Conservation (phyloP, 2,113 vertebrate genomes). For the Uria lomvia region DNA sequence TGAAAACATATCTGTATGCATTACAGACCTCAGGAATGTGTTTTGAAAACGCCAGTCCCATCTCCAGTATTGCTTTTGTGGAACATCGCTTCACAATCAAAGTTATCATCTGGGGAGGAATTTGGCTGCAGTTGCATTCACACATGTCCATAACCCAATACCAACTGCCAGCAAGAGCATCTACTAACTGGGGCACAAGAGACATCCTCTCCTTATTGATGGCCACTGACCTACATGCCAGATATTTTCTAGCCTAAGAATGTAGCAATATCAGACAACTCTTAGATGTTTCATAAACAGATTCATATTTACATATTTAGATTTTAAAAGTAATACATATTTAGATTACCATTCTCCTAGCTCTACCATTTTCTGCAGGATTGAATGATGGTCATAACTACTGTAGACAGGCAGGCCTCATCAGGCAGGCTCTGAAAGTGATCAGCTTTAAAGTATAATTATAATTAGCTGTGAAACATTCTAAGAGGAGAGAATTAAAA, state of each 20-base stretch:
- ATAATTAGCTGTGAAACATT: slow-evolving; percentile 22
- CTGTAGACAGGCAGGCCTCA: not conserved
- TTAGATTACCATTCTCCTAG: not conserved
- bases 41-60: not conserved
- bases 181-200: not conserved
- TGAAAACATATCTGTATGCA: not conserved
- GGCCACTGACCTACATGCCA: not conserved
- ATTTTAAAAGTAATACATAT: not conserved
- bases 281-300: not conserved
- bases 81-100: not conserved
- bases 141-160: not conserved
- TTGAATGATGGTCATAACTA: not conserved
- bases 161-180: not conserved
- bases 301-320: not conserved
- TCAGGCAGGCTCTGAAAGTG: not conserved
- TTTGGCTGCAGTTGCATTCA: not conserved
- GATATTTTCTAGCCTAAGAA: not conserved
- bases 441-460: not conserved
- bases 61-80: not conserved
- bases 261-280: not conserved
- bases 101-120: not conserved
- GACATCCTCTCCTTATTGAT: not conserved
- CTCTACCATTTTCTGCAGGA: not conserved
- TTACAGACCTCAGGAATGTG: not conserved
- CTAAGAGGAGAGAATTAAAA: not conserved